Evolutionary conservation across 2,797 vertebrate genomes (phyloP).

Genomic region (Phoebastria nigripes): DNA sequence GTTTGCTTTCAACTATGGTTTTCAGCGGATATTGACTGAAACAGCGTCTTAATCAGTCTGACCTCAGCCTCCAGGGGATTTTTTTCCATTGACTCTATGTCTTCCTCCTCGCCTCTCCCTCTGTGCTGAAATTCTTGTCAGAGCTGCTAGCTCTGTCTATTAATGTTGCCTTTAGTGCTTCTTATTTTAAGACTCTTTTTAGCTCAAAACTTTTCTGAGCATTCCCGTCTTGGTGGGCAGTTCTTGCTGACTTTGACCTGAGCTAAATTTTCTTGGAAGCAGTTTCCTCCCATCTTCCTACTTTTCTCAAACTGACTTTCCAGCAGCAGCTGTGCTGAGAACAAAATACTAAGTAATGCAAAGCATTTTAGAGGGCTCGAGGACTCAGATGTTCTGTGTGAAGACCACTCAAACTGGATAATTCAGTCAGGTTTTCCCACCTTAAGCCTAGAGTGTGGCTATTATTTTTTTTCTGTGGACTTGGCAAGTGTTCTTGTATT

Average conservation of each 20-base stretch:
- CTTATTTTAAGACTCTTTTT: background rate
- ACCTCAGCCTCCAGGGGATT: constrained; percentile 13
- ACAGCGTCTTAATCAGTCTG: constrained; percentile 30
- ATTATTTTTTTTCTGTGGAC: background rate
- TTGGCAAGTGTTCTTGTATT: background rate
- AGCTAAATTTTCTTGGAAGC: background rate
- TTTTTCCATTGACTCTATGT: constrained; percentile 26
- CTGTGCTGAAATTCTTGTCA: constrained; percentile 33
- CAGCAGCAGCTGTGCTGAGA: background rate
- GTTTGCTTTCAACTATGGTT: constrained; percentile 43
- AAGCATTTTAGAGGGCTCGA: background rate
- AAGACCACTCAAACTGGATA: background rate
- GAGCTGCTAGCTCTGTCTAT: background rate
- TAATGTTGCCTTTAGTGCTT: background rate
- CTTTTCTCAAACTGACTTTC: background rate
- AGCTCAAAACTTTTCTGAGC: background rate
- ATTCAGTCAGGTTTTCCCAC: background rate
- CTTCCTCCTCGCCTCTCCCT: background rate
- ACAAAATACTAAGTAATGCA: background rate
- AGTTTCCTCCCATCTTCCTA: background rate
- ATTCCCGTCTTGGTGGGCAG: background rate
- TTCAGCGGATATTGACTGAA: constrained; percentile 37
- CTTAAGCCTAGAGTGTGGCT: background rate
- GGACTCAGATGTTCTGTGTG: background rate
- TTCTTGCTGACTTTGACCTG: background rate